Evolutionary conservation across 1,140 invertebrate species (phyloP), one percentile per base, ranked within the genome.

Genomic region (Aricia agestis): DNA sequence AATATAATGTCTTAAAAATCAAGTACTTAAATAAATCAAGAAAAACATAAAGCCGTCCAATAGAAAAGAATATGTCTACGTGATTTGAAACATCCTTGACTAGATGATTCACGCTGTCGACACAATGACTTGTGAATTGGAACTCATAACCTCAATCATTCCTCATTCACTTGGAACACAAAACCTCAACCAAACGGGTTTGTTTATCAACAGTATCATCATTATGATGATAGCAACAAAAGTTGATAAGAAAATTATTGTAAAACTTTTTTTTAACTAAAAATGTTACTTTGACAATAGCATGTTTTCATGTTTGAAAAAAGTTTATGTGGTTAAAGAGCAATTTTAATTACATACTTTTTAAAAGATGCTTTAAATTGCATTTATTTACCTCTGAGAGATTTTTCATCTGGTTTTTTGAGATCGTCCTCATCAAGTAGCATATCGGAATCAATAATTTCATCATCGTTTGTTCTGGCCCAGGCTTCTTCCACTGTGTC

Each of bases 351-450:
- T 42, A 42, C 41, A 1, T 9, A 42, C 7, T 42, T 42, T 42
- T 42, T 11, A 42, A 1, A 11, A 42, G 41, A n/a, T n/a, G n/a
- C n/a, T n/a, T n/a, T n/a, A n/a, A n/a, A n/a, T n/a, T n/a, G n/a
- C n/a, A n/a, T n/a, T n/a, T n/a, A 66, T n/a, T 74, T 92, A 97
- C 97, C 97, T 94, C 93, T 95, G 6, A 99, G 92, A 41, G 95
- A 95, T 19, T 94, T 85, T 45, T 96, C 94, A 83, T 97, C 95
- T 52, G 98, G 98, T 92, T 96, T 98, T 72, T 95, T 94, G 61
- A 97, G 92, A 91, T 99, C 98, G 72, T 95, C 95, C 83, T 98
- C 97, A 90, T 98, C 97, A 15, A 99, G 90, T 19, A 99, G 92
- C 77, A 96, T 94, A 92, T 98, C 96, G 65, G 96, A 95, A 92